Percentiles rank a stretch among this genome's conserved stretches.
phyloP scores from a whole-genome alignment of 1,140 invertebrate species.

The Heliconius himera region DNA sequence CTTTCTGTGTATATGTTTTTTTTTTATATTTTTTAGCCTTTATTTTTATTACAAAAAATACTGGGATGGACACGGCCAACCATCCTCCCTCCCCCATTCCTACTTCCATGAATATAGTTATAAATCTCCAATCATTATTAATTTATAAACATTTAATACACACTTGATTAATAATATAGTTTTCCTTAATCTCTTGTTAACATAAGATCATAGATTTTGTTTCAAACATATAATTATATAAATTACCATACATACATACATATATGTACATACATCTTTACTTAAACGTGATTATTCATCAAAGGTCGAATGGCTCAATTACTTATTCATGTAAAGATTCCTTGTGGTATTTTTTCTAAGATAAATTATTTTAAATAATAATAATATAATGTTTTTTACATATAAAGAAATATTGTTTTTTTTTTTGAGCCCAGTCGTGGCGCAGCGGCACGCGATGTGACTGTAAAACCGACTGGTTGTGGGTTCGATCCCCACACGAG shows the following conservation, averaged over 20 bases:
- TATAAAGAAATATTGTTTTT: no score
- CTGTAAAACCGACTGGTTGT: no score
- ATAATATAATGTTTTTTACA: not conserved
- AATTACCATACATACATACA: not conserved
- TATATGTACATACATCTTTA: not conserved
- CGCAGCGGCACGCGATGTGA: no score
- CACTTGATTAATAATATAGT: not conserved
- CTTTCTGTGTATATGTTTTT: no score
- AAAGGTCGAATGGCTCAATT: constrained; percentile 11
- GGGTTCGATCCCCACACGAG: no score
- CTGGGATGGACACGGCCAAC: no score
- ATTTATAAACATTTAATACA: not conserved
- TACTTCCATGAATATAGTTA: no score
- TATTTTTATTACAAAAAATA: no score
- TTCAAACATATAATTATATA: not conserved
- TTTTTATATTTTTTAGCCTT: no score
- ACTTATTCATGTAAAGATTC: constrained; percentile 1
- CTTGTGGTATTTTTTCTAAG: constrained; percentile 10
- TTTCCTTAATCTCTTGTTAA: constrained; percentile 8
- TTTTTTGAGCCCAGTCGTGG: no score
- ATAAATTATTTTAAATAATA: constrained; percentile 1
- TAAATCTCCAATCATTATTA: not conserved
- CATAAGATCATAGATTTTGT: constrained; percentile 1
- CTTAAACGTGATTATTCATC: not conserved
- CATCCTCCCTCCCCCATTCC: no score